Percentiles rank a stretch among this genome's conserved stretches.
phyloP scores from a whole-genome alignment of 2,888 invertebrate species.

The Tanypteryx hageni region DNA sequence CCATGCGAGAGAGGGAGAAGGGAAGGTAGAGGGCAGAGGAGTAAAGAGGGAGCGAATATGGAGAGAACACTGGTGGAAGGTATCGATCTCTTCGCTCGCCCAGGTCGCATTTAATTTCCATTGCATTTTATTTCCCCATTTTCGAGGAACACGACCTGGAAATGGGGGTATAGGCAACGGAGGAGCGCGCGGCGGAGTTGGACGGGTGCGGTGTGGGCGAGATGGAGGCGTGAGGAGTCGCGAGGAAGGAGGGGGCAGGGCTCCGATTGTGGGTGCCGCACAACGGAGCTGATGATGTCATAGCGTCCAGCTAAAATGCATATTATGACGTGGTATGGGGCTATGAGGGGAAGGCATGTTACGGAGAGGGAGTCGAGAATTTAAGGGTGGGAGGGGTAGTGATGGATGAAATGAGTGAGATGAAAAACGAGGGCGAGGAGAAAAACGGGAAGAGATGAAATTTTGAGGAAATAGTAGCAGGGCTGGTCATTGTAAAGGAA shows the following conservation, averaged over 20 bases:
- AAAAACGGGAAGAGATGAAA: too few relatives aligned
- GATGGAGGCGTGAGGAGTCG: neutral
- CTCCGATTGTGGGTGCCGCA: neutral
- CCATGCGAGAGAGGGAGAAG: neutral
- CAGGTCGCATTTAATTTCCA: neutral
- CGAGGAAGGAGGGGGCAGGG: neutral
- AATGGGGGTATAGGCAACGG: neutral
- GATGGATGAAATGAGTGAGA: too few relatives aligned
- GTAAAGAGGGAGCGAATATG: neutral
- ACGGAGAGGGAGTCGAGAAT: too few relatives aligned
- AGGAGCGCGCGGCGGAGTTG: neutral
- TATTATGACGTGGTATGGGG: too few relatives aligned
- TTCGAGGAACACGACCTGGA: conserved; percentile 6
- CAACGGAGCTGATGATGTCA: neutral
- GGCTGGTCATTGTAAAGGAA: neutral
- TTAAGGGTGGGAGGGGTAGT: too few relatives aligned
- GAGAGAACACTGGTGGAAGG: neutral
- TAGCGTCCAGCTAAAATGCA: too few relatives aligned
- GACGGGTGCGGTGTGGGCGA: neutral
- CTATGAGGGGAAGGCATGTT: too few relatives aligned
- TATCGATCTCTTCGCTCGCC: neutral
- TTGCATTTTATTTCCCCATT: conserved; percentile 15
- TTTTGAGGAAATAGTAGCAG: neutral
- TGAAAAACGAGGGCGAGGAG: too few relatives aligned
- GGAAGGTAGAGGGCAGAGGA: neutral